A percentile compares a stretch with the other conserved stretches of the same genome.
Conservation (phyloP, 1,140 invertebrate genomes). For the Battus philenor region DNA sequence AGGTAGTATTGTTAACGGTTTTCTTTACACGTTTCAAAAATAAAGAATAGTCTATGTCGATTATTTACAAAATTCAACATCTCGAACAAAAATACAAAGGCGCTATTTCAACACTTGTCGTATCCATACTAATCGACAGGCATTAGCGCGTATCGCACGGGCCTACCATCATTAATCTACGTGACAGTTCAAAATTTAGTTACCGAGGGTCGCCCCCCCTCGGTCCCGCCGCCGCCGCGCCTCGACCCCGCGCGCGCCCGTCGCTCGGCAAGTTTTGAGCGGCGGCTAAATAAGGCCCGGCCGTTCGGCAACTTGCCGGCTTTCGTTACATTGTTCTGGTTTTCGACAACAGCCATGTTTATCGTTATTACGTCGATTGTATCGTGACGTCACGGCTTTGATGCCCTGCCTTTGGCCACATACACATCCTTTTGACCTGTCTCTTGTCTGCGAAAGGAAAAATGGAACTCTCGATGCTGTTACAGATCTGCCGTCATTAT, state of each 20-base stretch:
- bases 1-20: too few species aligned
- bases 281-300: conserved; percentile 19
- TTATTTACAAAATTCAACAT: too few species aligned
- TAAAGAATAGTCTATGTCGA: too few species aligned
- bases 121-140: conserved; percentile 57
- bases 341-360: not conserved
- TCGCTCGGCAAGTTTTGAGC: conserved; percentile 43
- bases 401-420: too few species aligned
- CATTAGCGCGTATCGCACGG: conserved; percentile 72
- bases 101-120: too few species aligned
- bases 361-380: conserved; percentile 1
- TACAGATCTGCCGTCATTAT: not conserved
- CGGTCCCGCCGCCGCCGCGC: conserved; percentile 17
- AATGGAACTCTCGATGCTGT: not conserved
- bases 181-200: conserved; percentile 76
- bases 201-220: conserved; percentile 60
- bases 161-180: conserved; percentile 73
- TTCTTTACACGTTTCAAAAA: too few species aligned
- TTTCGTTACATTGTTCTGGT: conserved; percentile 1
- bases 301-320: conserved; percentile 1
- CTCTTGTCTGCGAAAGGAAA: not conserved
- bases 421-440: too few species aligned
- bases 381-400: too few species aligned
- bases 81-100: too few species aligned
- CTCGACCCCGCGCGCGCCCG: conserved; percentile 18